Evolutionary conservation across 2,113 vertebrate genomes (phyloP), one percentile per base, ranked within the genome.

Genomic region (Synchiropus splendidus): DNA sequence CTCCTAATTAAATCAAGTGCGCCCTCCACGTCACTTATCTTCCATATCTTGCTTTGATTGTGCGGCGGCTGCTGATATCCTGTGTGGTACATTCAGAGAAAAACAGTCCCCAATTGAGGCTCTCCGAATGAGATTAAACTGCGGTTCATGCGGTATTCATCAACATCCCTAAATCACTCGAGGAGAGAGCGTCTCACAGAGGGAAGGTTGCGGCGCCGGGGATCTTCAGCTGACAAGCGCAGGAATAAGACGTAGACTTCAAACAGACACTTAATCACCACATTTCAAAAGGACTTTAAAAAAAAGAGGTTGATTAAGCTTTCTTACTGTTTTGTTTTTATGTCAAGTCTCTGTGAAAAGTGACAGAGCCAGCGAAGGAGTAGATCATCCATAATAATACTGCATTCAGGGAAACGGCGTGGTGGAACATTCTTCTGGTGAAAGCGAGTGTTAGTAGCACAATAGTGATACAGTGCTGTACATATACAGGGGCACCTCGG

Each of bases 1-100:
- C 51, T 48, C 21, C 63, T 81, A 79, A 83, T 83, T 67, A 59
- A 80, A 80, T 83, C 69, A 77, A 61, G 57, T 47, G 60, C 66
- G 41, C 52, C 62, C 49, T 65, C 69, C 64, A 75, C 62, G 52
- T 72, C 54, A 54, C 70, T 51, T 66, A 55, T 76, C 65, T 74
- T 77, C 67, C 64, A 70, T 61, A 70, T 76, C 63, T 67, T 58
- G 57, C 66, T 74, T 55, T 70, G 59, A 78, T 72, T 56, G 13
- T 2, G 4, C 21, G 16, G 57, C 36, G 45, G 55, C 72, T 58
- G 52, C 45, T 38, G 14, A 42, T 76, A 67, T 64, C 70, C 45
- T 72, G 65, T 50, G 18, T 14, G 16, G 27, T 40, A 58, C 38
- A 14, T 42, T 37, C 43, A 48, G 14, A 60, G 74, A 71, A 68